Base-by-base conservation (phyloP, 2,888 invertebrate genomes). In the Cryptus armator region DNA sequence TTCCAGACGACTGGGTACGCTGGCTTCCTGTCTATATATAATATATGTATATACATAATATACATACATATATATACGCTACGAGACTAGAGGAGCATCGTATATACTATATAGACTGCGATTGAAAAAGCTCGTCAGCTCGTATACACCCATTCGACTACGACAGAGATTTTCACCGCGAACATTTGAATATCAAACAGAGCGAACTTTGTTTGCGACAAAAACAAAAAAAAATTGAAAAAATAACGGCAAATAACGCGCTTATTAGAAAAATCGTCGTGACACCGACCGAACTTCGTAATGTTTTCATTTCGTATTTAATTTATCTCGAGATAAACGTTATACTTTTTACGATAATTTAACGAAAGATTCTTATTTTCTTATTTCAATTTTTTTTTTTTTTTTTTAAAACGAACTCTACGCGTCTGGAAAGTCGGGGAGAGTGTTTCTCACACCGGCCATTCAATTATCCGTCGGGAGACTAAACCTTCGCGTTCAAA, bases 391-490 rank as follows among this genome's bases (percentile, higher is more conserved):
- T 29, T 3, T 6, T 62, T 62, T n/a, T 62, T 7, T 9, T 74
- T 46, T 29, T 46, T 74, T 32, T n/a, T n/a, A 46, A n/a, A 62
- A 32, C 1, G 43, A 74, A 62, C 44, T 53, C 16, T 9, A 37
- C 59, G 44, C 72, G 24, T 74, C 62, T 46, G 44, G 37, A 43
- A 43, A 43, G 29, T 44, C 59, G 44, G 56, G 7, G 29, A 29
- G 74, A 29, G n/a, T 72, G 48, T 74, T 74, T 74, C 59, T 44
- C 62, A 32, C 67, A 24, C 56, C 56, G 77, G 43, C 44, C 67
- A 77, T 77, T 77, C 67, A 77, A 77, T 77, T 77, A 77, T 77
- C 67, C 56, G 46, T 24, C 19, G 56, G 24, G 43, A 53, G 56
- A 56, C 67, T 56, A 29, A 32, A 43, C 16, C 67, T 76, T 16